These are phyloP conservation scores for Glareola pratincola DNA, from an alignment of 2,113 vertebrate genomes.

Conservation along the genomic window DNA sequence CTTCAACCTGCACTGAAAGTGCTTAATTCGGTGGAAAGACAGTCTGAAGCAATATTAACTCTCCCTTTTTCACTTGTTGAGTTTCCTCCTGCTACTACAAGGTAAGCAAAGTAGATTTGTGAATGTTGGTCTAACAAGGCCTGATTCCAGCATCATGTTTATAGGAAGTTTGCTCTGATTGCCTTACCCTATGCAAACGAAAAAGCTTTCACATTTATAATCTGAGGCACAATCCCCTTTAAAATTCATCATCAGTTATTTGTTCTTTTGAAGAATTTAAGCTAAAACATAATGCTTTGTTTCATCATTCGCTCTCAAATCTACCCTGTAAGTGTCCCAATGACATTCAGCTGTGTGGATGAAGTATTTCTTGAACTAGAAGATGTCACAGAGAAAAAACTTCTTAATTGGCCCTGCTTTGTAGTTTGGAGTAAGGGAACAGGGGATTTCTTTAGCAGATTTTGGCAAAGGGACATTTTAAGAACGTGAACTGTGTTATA, in stretches of 20 bases:
- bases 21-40: background rate
- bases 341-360: background rate
- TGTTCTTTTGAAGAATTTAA: background rate
- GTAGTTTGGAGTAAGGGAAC: background rate
- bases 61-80: background rate
- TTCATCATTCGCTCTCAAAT: background rate
- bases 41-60: background rate
- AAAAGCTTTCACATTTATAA: background rate
- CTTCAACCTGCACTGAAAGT: background rate
- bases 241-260: background rate
- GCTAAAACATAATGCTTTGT: background rate
- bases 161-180: background rate
- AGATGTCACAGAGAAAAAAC: background rate
- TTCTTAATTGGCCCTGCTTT: background rate
- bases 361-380: background rate
- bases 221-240: background rate
- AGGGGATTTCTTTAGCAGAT: background rate
- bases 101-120: background rate
- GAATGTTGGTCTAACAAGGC: background rate
- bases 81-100: background rate
- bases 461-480: background rate
- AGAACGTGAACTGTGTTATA: background rate
- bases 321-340: background rate
- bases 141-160: background rate
- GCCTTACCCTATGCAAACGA: background rate